These are phyloP conservation scores for Oscheius sp. DNA, from an alignment of 2,888 invertebrate species.

Conservation along the genomic window DNA sequence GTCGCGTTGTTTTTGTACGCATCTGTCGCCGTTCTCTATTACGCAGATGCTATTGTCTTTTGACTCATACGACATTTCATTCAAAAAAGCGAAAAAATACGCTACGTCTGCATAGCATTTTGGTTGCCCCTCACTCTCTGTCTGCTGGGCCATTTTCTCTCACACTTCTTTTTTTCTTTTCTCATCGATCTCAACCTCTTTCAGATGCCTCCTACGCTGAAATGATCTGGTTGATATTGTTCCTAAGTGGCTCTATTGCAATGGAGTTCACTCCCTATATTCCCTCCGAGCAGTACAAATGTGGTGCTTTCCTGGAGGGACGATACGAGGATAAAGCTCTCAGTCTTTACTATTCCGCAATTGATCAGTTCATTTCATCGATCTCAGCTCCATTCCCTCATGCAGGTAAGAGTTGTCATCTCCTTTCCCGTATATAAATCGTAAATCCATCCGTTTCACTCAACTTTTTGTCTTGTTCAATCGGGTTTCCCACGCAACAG, in stretches of 20 bases:
- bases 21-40: background rate
- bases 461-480: background rate
- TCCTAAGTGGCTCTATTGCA: slow-evolving; percentile 25
- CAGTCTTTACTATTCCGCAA: slow-evolving; percentile 58
- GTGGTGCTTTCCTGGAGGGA: slow-evolving; percentile 57
- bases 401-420: slow-evolving; percentile 47
- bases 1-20: background rate
- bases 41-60: too few relatives aligned
- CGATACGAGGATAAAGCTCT: slow-evolving; percentile 61
- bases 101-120: too few relatives aligned
- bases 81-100: too few relatives aligned
- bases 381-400: slow-evolving; percentile 63
- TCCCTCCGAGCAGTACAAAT: slow-evolving; percentile 61
- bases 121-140: too few relatives aligned
- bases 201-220: slow-evolving; percentile 10
- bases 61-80: too few relatives aligned
- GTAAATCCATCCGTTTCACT: slow-evolving; percentile 8
- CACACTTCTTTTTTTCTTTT: background rate
- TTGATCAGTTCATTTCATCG: slow-evolving; percentile 59
- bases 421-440: background rate
- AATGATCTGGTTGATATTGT: slow-evolving; percentile 18
- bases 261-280: slow-evolving; percentile 58
- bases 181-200: background rate
- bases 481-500: slow-evolving; percentile 16
- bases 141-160: background rate